Conservation (phyloP, 2,797 vertebrate species). For the Fratercula arctica region DNA sequence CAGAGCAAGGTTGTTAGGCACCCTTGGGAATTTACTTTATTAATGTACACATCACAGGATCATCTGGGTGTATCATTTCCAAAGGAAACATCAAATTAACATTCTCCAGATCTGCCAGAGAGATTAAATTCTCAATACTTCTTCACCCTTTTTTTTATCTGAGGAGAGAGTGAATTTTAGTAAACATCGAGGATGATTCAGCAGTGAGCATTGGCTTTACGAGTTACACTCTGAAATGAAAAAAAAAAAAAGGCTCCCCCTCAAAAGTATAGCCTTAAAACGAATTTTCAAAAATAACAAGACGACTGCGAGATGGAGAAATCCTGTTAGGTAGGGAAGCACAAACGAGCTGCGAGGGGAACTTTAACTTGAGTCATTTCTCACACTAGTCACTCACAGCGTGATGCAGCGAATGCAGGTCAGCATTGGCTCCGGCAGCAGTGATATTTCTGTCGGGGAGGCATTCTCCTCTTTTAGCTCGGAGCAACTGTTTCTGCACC, state of each 20-base stretch:
- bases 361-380: background rate
- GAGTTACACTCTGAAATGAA: background rate
- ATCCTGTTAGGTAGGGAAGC: background rate
- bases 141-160: background rate
- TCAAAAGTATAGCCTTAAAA: background rate
- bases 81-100: background rate
- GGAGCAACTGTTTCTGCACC: background rate
- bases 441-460: background rate
- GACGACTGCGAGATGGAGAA: background rate
- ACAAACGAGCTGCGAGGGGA: accelerated
- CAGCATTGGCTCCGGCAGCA: background rate
- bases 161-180: background rate
- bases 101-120: background rate
- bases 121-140: background rate
- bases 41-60: background rate
- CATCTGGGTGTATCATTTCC: background rate
- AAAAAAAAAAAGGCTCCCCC: background rate
- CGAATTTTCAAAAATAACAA: background rate
- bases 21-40: background rate
- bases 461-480: background rate
- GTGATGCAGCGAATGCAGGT: background rate
- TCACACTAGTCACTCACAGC: background rate
- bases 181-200: background rate
- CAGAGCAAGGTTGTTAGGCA: background rate
- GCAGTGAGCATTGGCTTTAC: background rate